Conservation (phyloP, 37 sponge, comb jelly and placozoan species). For the Aplysina aerophoba region DNA sequence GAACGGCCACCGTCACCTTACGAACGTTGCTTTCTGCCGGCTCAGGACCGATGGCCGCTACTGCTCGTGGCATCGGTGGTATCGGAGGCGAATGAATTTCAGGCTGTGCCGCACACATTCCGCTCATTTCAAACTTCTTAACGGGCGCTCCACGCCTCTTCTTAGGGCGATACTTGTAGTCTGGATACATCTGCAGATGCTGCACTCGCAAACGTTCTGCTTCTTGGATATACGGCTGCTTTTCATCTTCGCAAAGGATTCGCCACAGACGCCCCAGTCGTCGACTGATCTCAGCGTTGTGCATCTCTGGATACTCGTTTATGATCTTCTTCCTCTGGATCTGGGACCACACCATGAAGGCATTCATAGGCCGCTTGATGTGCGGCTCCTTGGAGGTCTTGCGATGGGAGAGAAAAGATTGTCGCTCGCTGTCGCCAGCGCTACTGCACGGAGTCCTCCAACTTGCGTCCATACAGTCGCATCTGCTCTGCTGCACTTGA, state of each 20-base stretch:
- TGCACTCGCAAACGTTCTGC: conserved; percentile 81
- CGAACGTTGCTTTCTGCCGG: conserved; percentile 23
- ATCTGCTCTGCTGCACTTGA: conserved; percentile 8
- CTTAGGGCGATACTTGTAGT: conserved; percentile 94
- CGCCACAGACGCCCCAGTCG: conserved; percentile 88
- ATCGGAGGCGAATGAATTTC: neutral
- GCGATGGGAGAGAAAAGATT: neutral
- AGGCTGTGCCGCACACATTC: neutral
- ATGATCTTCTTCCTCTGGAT: conserved; percentile 88
- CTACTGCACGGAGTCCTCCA: neutral
- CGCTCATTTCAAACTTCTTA: conserved; percentile 29
- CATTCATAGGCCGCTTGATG: conserved; percentile 98
- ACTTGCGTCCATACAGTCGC: conserved; percentile 34
- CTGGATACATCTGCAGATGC: conserved; percentile 92
- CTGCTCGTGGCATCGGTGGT: no score
- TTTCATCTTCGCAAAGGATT: conserved; percentile 71
- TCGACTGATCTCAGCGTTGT: conserved; percentile 96
- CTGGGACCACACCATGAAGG: conserved; percentile 99
- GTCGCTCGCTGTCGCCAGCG: neutral
- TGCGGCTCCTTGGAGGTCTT: conserved; percentile 57
- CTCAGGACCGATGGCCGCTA: no score
- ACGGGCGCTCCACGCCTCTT: conserved; percentile 62
- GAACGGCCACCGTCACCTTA: conserved; percentile 64
- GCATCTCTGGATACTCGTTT: conserved; percentile 91
- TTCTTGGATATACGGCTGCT: conserved; percentile 93